These are phyloP conservation scores for Nemopilema nomurai DNA, from an alignment of 30 jellyfish, hydroid and myxozoan species.

Conservation along the genomic window DNA sequence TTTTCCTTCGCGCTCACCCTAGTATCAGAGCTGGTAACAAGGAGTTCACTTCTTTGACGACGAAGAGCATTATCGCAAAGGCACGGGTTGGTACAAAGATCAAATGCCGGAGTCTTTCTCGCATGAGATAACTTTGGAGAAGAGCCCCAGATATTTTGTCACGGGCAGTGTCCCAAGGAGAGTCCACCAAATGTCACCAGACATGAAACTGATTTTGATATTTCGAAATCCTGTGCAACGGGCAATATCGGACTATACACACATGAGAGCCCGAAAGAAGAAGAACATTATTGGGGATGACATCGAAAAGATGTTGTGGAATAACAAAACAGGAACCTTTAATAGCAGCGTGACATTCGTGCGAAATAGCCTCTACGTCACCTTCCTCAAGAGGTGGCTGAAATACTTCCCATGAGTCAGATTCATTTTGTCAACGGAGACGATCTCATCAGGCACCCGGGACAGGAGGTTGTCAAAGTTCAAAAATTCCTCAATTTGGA, in stretches of 20 bases:
- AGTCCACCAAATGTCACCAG: constrained; percentile 66
- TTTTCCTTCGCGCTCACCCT: constrained; percentile 88
- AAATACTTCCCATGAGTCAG: constrained; percentile 59
- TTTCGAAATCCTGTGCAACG: constrained; percentile 88
- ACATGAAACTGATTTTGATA: constrained; percentile 66
- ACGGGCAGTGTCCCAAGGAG: constrained; percentile 70
- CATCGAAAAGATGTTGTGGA: constrained; percentile 33
- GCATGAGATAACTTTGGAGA: constrained; percentile 79
- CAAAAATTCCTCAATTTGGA: constrained; percentile 87
- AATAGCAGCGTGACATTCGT: constrained; percentile 39
- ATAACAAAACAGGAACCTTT: constrained; percentile 16
- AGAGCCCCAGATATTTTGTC: constrained; percentile 86
- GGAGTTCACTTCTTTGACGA: constrained; percentile 94
- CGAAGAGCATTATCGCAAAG: constrained; percentile 45
- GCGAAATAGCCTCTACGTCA: constrained; percentile 61
- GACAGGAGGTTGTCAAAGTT: constrained; percentile 61
- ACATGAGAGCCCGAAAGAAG: constrained; percentile 65
- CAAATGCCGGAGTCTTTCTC: constrained; percentile 83
- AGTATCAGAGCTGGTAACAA: constrained; percentile 54
- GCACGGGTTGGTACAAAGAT: constrained; percentile 65
- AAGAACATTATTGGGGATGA: constrained; percentile 21
- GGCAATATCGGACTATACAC: constrained; percentile 90
- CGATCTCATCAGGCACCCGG: constrained; percentile 73
- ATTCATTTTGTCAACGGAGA: constrained; percentile 91
- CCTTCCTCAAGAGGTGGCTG: constrained; percentile 75